Evolutionary conservation across 2,888 invertebrate species (phyloP), one percentile per base, ranked within the genome.

Genomic region (Diarsia dahlii): DNA sequence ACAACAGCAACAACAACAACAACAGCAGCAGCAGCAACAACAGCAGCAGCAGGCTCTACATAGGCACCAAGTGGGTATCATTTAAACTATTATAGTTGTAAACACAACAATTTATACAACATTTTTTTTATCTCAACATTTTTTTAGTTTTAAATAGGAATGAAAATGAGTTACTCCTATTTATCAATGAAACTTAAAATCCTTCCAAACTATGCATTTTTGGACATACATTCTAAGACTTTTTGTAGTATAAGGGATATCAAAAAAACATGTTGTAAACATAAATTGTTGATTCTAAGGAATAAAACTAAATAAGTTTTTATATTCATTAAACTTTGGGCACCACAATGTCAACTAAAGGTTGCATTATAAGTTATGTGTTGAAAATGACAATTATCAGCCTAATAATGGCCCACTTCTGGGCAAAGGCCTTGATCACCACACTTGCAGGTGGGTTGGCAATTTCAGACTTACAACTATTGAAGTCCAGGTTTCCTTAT

Each of bases 11-110:
- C 95, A 94, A 85, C 94, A 94, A 78, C 92, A 92, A 13, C 91
- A 90, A 0, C 92, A 92, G 13, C 90, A 93, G 66, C 93, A 92
- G 28, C 90, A 91, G 20, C 92, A 91, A 4, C 92, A 93, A 46
- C 93, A 92, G 15, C 93, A 89, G 52, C 92, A 92, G 76, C 92
- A 92, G 74, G 91, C 94, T 54, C 88, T 95, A 78, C 95, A 95
- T 82, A 92, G 95, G 89, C 96, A 95, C 69, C 86, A 88, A 84
- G 84, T 88, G 68, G 72, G 85, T 87, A 82, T 82, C 74, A 28
- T 50, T 77, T 20, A 71, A 77, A 82, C 20, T 15, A 23, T 20
- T 8, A 34, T 28, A 52, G 58, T 18, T 63, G 20, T 23, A 46
- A 23, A 52, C 12, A 58, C 20, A 52, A 15, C 34, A 60, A 28